These are phyloP conservation scores for Atherinosoma microstoma DNA, from an alignment of 2,797 vertebrate species.

Conservation along the genomic window DNA sequence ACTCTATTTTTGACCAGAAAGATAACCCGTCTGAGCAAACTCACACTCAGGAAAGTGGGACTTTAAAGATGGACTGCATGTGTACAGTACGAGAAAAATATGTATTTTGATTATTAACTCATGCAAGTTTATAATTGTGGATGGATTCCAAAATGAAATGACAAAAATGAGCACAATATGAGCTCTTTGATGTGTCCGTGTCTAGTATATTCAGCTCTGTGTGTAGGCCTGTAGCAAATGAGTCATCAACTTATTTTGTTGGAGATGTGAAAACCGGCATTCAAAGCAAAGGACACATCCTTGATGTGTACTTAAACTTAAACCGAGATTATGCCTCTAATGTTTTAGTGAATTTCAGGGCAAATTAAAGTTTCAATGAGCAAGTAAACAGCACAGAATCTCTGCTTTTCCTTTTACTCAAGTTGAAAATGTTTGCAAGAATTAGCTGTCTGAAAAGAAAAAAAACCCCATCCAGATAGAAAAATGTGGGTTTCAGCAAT, in stretches of 20 bases:
- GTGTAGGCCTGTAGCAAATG: background rate
- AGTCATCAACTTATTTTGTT: background rate
- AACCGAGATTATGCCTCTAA: slow-evolving; percentile 12
- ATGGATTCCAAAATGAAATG: no score
- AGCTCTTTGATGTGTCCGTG: background rate
- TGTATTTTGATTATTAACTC: background rate
- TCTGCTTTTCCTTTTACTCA: slow-evolving; percentile 57
- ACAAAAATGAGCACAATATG: background rate
- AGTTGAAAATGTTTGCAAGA: slow-evolving; percentile 10
- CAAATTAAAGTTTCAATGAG: slow-evolving; percentile 30
- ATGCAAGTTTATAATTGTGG: background rate
- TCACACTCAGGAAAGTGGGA: background rate
- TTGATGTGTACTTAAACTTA: slow-evolving; percentile 17
- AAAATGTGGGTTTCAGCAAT: background rate
- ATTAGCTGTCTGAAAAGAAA: slow-evolving; percentile 42
- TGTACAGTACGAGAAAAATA: background rate
- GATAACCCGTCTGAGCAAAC: background rate
- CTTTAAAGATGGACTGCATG: background rate
- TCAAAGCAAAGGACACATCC: slow-evolving; percentile 43
- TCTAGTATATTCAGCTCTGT: background rate
- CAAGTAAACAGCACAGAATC: slow-evolving; percentile 41
- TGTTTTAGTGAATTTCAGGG: slow-evolving; percentile 23
- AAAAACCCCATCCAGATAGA: background rate
- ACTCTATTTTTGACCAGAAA: background rate
- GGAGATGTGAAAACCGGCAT: background rate